Conservation (phyloP, 2,113 vertebrate genomes). For the Chloropsis hardwickii region DNA sequence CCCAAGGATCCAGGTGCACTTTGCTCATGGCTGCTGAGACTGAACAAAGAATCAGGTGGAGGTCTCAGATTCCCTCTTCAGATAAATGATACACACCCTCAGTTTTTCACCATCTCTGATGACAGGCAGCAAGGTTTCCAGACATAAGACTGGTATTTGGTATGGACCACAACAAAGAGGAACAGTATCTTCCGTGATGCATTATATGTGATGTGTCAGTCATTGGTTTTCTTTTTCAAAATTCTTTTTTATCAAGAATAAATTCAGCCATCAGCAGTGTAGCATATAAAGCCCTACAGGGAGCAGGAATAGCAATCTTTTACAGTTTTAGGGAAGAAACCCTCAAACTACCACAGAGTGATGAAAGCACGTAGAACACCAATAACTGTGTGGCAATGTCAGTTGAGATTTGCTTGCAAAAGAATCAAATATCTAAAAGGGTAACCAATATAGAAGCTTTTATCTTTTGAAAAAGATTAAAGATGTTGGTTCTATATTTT, state of each 20-base stretch:
- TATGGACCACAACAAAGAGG: neutral
- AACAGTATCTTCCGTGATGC: neutral
- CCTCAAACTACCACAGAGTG: neutral
- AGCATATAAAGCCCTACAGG: neutral
- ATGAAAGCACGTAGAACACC: neutral
- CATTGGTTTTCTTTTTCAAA: neutral
- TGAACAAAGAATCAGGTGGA: conserved; percentile 4
- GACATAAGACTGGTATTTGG: neutral
- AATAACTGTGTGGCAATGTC: neutral
- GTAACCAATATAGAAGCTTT: neutral
- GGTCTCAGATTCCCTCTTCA: neutral
- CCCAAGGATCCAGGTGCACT: neutral
- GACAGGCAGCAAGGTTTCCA: conserved; percentile 15
- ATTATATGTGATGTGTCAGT: neutral
- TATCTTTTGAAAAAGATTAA: conserved; percentile 2
- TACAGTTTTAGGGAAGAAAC: neutral
- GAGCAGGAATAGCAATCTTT: neutral
- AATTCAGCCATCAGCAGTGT: neutral
- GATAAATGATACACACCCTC: neutral
- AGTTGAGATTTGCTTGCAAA: neutral
- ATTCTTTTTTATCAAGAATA: conserved; percentile 19
- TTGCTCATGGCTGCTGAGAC: neutral
- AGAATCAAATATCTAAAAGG: neutral
- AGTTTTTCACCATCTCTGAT: neutral
- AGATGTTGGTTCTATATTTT: neutral